Conservation (phyloP, 2,888 invertebrate species). For the Eilema griseolum region DNA sequence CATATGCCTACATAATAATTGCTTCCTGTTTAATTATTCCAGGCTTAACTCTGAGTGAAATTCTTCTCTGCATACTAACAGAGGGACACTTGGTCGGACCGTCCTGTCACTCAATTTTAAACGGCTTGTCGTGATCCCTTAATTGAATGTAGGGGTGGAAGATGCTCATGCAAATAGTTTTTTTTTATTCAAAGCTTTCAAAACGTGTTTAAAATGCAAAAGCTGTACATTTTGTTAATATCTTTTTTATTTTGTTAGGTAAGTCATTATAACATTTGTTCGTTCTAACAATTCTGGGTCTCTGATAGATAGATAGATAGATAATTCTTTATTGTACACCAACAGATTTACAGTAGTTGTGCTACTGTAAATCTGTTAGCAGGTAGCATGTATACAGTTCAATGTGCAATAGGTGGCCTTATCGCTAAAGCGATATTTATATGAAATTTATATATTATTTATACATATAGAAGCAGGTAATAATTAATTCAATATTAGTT, state of each 20-base stretch:
- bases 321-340: too few relatives aligned
- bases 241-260: slow-evolving; percentile 18
- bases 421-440: too few relatives aligned
- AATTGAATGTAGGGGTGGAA: slow-evolving; percentile 48
- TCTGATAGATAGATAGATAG: too few relatives aligned
- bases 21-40: slow-evolving; percentile 41
- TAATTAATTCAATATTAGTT: too few relatives aligned
- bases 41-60: slow-evolving; percentile 30
- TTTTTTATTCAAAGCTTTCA: slow-evolving; percentile 17
- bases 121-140: slow-evolving; percentile 31
- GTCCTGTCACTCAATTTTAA: slow-evolving; percentile 49
- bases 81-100: slow-evolving; percentile 37
- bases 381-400: too few relatives aligned
- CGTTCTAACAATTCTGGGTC: not conserved
- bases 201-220: slow-evolving; percentile 20
- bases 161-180: slow-evolving; percentile 31
- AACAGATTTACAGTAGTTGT: too few relatives aligned
- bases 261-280: not conserved
- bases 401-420: too few relatives aligned
- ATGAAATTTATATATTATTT: too few relatives aligned
- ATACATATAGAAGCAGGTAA: too few relatives aligned
- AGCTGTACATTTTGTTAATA: slow-evolving; percentile 17
- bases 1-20: slow-evolving; percentile 31
- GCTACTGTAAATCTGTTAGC: too few relatives aligned
- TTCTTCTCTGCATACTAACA: slow-evolving; percentile 42